Percentiles rank a stretch among this genome's conserved stretches.
Evolutionary conservation across 2,113 vertebrate species (phyloP).

Genomic region (Paracanthobrama guichenoti): DNA sequence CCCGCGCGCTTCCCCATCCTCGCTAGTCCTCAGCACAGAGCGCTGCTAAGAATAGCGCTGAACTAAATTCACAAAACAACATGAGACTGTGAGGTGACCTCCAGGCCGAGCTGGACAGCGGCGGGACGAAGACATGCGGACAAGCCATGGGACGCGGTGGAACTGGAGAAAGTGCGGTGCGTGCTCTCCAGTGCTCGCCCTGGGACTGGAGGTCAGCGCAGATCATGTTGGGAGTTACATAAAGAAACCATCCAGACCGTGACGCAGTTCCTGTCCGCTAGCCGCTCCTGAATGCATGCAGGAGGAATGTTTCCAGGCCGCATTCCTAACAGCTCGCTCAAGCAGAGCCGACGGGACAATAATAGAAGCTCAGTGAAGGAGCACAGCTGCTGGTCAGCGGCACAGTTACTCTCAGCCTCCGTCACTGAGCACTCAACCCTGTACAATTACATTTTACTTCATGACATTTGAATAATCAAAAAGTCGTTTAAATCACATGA

Average conservation of each 20-base stretch:
- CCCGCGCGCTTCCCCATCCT: constrained; percentile 69
- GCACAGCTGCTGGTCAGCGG: not conserved
- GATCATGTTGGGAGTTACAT: constrained; percentile 23
- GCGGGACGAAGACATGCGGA: constrained; percentile 54
- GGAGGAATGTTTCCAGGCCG: constrained; percentile 54
- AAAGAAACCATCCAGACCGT: constrained; percentile 29
- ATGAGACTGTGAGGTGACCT: constrained; percentile 94
- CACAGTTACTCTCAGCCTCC: not conserved
- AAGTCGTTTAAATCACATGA: too few species aligned
- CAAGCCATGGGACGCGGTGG: not conserved
- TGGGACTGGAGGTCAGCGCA: not conserved
- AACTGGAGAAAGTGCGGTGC: constrained; percentile 42
- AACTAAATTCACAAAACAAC: constrained; percentile 90
- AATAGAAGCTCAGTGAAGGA: constrained; percentile 2
- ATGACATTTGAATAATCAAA: too few species aligned
- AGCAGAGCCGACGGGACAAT: not conserved
- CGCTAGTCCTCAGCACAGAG: constrained; percentile 73
- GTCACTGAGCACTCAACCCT: too few species aligned
- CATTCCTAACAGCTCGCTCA: constrained; percentile 25
- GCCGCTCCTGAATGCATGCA: constrained; percentile 12
- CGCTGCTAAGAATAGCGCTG: constrained; percentile 92
- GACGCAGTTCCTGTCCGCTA: constrained; percentile 35
- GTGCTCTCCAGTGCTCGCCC: not conserved
- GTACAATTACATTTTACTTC: too few species aligned
- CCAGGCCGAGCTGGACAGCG: constrained; percentile 72